phyloP scores from a whole-genome alignment of 2,888 invertebrate species.

The Leptopilina syphax region DNA sequence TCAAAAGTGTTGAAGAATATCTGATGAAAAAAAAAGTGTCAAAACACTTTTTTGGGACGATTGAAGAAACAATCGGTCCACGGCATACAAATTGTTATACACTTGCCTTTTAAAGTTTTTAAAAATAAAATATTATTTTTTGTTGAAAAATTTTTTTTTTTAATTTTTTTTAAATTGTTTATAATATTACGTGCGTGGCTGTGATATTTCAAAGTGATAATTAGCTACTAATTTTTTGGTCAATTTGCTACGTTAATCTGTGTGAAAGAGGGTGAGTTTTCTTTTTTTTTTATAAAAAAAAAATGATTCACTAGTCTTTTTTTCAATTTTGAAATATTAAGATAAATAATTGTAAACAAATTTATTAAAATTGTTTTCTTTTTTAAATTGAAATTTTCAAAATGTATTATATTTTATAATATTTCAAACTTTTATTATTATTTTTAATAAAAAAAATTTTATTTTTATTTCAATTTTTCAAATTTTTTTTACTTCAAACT shows the following conservation, averaged over 20 bases:
- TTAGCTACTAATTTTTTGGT: neutral
- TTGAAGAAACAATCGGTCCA: slow-evolving; percentile 20
- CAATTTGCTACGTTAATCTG: neutral
- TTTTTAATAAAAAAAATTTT: too few relatives aligned
- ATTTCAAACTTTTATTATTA: too few relatives aligned
- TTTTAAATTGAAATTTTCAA: too few relatives aligned
- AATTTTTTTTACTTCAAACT: too few relatives aligned
- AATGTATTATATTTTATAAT: too few relatives aligned
- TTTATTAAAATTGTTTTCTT: too few relatives aligned
- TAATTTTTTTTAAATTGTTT: neutral
- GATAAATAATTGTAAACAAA: too few relatives aligned
- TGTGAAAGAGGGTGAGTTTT: neutral
- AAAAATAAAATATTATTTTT: neutral
- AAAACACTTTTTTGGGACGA: neutral
- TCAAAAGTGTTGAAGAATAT: neutral
- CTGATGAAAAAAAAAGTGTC: too few relatives aligned
- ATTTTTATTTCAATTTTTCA: too few relatives aligned
- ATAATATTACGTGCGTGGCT: slow-evolving; percentile 7
- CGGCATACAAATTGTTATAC: slow-evolving; percentile 2
- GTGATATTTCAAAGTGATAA: slow-evolving; percentile 40
- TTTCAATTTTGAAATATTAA: too few relatives aligned
- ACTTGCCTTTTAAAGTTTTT: neutral
- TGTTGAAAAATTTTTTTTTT: neutral
- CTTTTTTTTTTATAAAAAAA: neutral
- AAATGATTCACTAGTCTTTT: neutral